A percentile compares a stretch with the other conserved stretches of the same genome.
These are phyloP conservation scores for Mythimna lalbum DNA, from an alignment of 2,888 invertebrate genomes.

Conservation along the genomic window DNA sequence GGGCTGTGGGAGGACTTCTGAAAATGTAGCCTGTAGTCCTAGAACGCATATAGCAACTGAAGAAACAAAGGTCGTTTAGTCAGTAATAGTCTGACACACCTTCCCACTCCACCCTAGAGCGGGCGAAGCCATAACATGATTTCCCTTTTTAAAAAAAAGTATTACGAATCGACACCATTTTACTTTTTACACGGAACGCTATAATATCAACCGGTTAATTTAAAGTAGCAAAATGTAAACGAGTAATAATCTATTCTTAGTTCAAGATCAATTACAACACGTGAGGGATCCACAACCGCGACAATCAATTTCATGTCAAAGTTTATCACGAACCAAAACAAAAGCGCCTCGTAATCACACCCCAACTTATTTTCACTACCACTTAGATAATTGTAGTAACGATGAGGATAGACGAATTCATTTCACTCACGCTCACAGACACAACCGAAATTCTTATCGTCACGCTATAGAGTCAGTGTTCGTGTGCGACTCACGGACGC, in stretches of 20 bases:
- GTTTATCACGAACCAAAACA: slow-evolving; percentile 33
- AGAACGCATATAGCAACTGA: too few species aligned
- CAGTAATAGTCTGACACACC: too few species aligned
- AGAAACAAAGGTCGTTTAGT: too few species aligned
- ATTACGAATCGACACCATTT: too few species aligned
- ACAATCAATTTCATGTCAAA: slow-evolving; percentile 18
- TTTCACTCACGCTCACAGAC: slow-evolving; percentile 42
- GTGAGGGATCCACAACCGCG: not conserved
- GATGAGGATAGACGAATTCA: slow-evolving; percentile 27
- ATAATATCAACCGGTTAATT: too few species aligned
- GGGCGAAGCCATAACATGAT: too few species aligned
- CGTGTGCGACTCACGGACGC: slow-evolving; percentile 23
- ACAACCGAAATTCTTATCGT: slow-evolving; percentile 27
- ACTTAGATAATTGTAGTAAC: slow-evolving; percentile 49
- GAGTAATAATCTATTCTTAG: not conserved
- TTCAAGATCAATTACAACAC: slow-evolving; percentile 26
- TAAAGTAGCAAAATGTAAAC: not conserved
- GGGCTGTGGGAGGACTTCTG: too few species aligned
- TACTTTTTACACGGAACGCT: too few species aligned
- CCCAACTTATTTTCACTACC: slow-evolving; percentile 18
- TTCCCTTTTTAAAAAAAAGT: too few species aligned
- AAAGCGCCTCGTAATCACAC: slow-evolving; percentile 9
- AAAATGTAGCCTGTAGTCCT: too few species aligned
- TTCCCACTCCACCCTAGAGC: too few species aligned
- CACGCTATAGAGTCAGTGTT: slow-evolving; percentile 18